phyloP scores from a whole-genome alignment of 2,888 invertebrate species.

The Petrolisthes manimaculis region DNA sequence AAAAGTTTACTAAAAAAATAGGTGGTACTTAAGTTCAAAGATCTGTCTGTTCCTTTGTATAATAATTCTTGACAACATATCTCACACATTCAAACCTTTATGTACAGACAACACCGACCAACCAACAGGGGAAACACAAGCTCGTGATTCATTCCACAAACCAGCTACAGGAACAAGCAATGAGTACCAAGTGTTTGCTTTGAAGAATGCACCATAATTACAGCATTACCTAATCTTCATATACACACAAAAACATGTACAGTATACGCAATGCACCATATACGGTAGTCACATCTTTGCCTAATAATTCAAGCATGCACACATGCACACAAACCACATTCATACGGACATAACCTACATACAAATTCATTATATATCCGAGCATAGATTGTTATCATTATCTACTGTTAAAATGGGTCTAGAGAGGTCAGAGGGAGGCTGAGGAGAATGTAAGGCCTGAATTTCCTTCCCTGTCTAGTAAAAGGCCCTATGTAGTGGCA shows the following conservation, averaged over 20 bases:
- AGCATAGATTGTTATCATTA: slow-evolving; percentile 16
- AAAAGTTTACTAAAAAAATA: no score
- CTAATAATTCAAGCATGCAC: no score
- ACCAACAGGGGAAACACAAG: background rate
- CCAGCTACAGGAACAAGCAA: background rate
- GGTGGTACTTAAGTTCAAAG: no score
- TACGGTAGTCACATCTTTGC: background rate
- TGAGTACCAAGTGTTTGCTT: background rate
- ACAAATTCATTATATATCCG: background rate
- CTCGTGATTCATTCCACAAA: background rate
- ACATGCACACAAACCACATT: background rate
- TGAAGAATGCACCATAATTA: background rate
- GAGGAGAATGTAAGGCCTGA: background rate
- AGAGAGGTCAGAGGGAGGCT: background rate
- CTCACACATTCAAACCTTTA: background rate
- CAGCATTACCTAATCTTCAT: background rate
- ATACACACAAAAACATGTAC: background rate
- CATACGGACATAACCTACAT: background rate
- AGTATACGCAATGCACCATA: background rate
- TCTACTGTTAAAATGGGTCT: background rate
- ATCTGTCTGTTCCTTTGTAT: no score
- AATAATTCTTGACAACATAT: background rate
- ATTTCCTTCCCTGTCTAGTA: background rate
- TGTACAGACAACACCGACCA: background rate
- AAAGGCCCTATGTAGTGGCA: no score